Conservation (phyloP, 1,140 invertebrate species). For the Rhagoletis pomonella region DNA sequence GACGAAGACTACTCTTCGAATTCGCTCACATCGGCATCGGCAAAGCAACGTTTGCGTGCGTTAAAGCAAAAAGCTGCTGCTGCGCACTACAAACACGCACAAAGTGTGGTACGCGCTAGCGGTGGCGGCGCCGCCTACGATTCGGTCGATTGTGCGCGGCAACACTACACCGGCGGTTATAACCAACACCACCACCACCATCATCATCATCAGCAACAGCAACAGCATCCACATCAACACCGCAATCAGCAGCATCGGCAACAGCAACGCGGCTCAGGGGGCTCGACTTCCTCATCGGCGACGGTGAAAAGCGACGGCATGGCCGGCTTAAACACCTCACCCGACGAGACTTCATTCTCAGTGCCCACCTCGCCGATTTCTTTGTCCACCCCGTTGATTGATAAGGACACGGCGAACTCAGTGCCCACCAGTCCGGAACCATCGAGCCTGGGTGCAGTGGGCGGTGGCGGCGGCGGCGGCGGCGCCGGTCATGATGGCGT, state of each 20-base stretch:
- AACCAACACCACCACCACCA: neutral
- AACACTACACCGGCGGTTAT: constrained; percentile 31
- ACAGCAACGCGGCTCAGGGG: constrained; percentile 60
- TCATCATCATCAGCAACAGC: constrained; percentile 53
- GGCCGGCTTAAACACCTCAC: constrained; percentile 62
- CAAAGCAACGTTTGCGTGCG: constrained; percentile 67
- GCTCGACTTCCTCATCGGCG: constrained; percentile 67
- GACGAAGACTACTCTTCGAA: constrained; percentile 71
- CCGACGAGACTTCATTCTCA: constrained; percentile 72
- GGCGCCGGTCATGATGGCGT: constrained; percentile 70
- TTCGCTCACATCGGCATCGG: constrained; percentile 66
- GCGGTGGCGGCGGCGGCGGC: constrained; percentile 64
- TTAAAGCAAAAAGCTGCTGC: constrained; percentile 65
- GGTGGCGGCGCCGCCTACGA: constrained; percentile 22
- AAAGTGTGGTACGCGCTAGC: constrained; percentile 19
- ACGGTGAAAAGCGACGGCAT: constrained; percentile 69
- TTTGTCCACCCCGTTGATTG: constrained; percentile 69
- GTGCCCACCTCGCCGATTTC: constrained; percentile 73
- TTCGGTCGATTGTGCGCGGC: constrained; percentile 42
- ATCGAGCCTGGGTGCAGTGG: constrained; percentile 76
- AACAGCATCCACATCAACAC: neutral
- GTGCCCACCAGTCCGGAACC: constrained; percentile 87
- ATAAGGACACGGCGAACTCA: constrained; percentile 78
- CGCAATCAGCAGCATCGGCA: neutral
- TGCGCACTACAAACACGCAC: constrained; percentile 53